Evolutionary conservation across 2,888 invertebrate genomes (phyloP).

Genomic region (Eupithecia tripunctaria): DNA sequence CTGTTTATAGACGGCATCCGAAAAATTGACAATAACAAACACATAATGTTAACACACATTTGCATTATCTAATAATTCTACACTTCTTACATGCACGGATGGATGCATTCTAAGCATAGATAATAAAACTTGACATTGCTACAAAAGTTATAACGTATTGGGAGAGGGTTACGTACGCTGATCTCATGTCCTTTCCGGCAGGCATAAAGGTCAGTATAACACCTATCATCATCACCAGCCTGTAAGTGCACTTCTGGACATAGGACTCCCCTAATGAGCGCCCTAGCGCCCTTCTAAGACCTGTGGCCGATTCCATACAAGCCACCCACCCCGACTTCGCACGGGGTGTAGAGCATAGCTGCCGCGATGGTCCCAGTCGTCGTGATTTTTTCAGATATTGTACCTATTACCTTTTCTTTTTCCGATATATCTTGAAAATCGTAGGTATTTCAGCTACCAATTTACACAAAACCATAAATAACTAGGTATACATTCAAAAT

Average conservation of each 20-base stretch:
- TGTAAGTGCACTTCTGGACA: no score
- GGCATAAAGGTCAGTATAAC: not conserved
- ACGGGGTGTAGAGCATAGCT: not conserved
- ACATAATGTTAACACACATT: not conserved
- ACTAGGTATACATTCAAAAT: no score
- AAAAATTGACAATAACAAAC: slow-evolving; percentile 1
- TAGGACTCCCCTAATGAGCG: no score
- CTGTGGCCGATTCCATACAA: not conserved
- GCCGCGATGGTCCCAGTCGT: not conserved
- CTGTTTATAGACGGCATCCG: not conserved
- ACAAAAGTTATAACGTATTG: not conserved
- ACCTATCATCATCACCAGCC: not conserved
- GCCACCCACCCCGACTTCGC: not conserved
- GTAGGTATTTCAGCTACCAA: no score
- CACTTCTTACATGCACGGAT: not conserved
- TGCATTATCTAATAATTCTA: not conserved
- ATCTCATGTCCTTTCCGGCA: not conserved
- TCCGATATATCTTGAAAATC: no score
- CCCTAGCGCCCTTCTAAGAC: not conserved
- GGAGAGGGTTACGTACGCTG: not conserved
- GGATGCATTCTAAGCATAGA: not conserved
- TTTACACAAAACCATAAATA: no score
- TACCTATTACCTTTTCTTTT: no score
- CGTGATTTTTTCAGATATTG: not conserved
- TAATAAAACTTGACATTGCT: not conserved